These are phyloP conservation scores for Akabosia matsudoensis DNA, from an alignment of 1,140 invertebrate genomes.

Conservation along the genomic window DNA sequence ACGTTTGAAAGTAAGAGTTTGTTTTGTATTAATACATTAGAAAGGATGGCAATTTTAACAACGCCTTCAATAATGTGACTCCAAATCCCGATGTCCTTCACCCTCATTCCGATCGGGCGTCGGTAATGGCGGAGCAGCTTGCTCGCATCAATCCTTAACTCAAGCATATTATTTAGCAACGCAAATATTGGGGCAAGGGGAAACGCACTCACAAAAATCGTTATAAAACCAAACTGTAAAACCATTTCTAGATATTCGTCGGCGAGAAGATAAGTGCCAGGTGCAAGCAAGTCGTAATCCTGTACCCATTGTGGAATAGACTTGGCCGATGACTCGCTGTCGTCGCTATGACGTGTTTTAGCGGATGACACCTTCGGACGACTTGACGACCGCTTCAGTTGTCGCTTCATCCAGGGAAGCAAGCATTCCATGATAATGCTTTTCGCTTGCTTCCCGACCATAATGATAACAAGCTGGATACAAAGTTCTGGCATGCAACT, in stretches of 20 bases:
- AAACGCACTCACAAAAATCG: constrained; percentile 79
- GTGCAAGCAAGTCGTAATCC: constrained; percentile 84
- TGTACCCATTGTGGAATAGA: constrained; percentile 73
- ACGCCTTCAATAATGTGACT: constrained; percentile 66
- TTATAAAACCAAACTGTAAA: constrained; percentile 82
- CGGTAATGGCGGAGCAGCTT: constrained; percentile 74
- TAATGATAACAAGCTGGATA: constrained; percentile 77
- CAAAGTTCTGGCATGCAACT: constrained; percentile 79
- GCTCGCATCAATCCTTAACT: constrained; percentile 76
- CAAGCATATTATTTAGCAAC: constrained; percentile 75
- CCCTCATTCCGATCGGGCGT: constrained; percentile 68
- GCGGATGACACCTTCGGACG: background rate
- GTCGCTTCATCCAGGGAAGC: constrained; percentile 56
- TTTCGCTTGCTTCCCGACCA: constrained; percentile 80
- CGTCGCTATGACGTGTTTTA: too few species aligned
- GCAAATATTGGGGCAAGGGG: constrained; percentile 78
- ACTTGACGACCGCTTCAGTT: too few species aligned
- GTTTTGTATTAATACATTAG: too few species aligned
- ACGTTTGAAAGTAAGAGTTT: too few species aligned
- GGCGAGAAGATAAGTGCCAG: constrained; percentile 80
- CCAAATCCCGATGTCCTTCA: constrained; percentile 76
- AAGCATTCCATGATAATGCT: constrained; percentile 74
- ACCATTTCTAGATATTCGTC: constrained; percentile 97
- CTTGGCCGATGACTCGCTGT: too few species aligned
- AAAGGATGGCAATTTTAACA: constrained; percentile 69